phyloP scores from a whole-genome alignment of 1,140 invertebrate species.

The Eumeta japonica region DNA sequence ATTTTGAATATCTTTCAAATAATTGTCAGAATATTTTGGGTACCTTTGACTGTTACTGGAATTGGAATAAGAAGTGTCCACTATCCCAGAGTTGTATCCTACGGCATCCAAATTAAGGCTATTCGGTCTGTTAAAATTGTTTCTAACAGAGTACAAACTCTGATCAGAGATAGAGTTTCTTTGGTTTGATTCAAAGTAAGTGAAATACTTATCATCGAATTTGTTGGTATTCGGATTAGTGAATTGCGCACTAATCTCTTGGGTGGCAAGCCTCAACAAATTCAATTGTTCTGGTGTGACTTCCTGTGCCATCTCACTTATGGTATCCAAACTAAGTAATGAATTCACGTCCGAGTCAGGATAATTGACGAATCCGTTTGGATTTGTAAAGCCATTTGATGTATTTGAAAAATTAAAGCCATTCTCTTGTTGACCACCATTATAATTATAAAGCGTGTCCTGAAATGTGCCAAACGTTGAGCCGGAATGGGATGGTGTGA shows the following conservation, averaged over 20 bases:
- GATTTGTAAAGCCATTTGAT: constrained; percentile 29
- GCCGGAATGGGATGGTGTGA: too few relatives aligned
- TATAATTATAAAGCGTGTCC: too few relatives aligned
- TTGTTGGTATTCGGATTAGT: constrained; percentile 32
- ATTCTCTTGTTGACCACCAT: too few relatives aligned
- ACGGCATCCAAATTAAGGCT: constrained; percentile 37
- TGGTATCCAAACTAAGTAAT: constrained; percentile 28
- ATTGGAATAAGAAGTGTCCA: too few relatives aligned
- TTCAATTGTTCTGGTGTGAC: constrained; percentile 48
- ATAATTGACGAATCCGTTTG: constrained; percentile 41
- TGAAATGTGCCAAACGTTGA: too few relatives aligned
- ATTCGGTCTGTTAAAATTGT: constrained; percentile 36
- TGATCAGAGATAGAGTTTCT: constrained; percentile 43
- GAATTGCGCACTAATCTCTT: constrained; percentile 50
- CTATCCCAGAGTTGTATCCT: too few relatives aligned
- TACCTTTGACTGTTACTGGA: too few relatives aligned
- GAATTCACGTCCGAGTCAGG: constrained; percentile 29
- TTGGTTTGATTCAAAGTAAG: constrained; percentile 49
- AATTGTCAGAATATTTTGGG: constrained; percentile 35
- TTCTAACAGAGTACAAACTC: constrained; percentile 29
- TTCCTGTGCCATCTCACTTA: constrained; percentile 21
- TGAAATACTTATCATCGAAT: constrained; percentile 41
- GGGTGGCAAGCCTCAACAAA: constrained; percentile 44
- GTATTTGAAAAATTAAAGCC: constrained; percentile 32
- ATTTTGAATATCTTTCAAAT: constrained; percentile 29